These are phyloP conservation scores for Caerostris extrusa DNA, from an alignment of 1,140 invertebrate species.

Conservation along the genomic window DNA sequence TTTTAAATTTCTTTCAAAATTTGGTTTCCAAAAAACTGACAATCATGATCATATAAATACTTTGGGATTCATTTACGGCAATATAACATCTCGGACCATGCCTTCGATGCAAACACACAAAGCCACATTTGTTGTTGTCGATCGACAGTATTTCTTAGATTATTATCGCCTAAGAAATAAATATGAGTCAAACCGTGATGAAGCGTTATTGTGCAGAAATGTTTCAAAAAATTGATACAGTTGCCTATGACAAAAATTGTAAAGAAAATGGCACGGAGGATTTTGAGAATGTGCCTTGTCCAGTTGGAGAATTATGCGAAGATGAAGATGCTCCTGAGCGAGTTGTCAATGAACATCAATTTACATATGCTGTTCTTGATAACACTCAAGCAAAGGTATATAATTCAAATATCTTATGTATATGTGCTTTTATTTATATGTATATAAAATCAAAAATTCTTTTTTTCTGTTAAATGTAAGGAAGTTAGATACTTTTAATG, in stretches of 20 bases:
- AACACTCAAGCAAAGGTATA: conserved; percentile 92
- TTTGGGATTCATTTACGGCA: conserved; percentile 97
- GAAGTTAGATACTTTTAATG: no score
- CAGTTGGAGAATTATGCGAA: conserved; percentile 87
- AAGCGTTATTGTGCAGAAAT: conserved; percentile 90
- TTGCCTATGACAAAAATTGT: conserved; percentile 92
- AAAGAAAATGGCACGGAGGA: conserved; percentile 89
- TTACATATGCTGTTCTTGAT: conserved; percentile 96
- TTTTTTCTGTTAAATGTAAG: no score
- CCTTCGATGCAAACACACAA: conserved; percentile 80
- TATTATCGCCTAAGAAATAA: conserved; percentile 77
- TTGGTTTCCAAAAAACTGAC: conserved; percentile 98
- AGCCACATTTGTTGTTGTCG: conserved; percentile 93
- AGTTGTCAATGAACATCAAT: conserved; percentile 93
- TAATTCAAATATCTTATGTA: conserved; percentile 76
- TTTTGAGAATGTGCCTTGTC: conserved; percentile 94
- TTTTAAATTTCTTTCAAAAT: conserved; percentile 97
- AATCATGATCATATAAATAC: conserved; percentile 89
- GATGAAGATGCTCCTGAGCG: conserved; percentile 93
- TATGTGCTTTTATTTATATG: no score
- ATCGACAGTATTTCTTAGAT: conserved; percentile 90
- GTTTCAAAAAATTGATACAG: conserved; percentile 91
- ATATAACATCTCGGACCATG: conserved; percentile 87
- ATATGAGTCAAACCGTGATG: conserved; percentile 83
- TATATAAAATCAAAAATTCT: no score